Percentiles rank a stretch among this genome's conserved stretches.
Evolutionary conservation across 1,140 invertebrate genomes (phyloP).

Genomic region (Drosophila bipectinata): DNA sequence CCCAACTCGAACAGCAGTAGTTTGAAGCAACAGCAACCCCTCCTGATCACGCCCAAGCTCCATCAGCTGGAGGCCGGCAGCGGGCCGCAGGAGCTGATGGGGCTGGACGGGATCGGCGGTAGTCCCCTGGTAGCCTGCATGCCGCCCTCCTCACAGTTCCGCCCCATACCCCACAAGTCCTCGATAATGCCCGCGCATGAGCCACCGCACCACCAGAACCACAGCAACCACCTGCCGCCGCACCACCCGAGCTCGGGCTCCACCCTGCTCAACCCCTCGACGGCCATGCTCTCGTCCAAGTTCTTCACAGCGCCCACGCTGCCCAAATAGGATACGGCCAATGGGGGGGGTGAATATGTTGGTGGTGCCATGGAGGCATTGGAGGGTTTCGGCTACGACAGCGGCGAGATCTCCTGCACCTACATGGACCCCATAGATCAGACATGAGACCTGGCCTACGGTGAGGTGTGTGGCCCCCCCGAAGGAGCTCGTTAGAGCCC

Average conservation of each 20-base stretch:
- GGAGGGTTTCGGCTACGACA: slow-evolving; percentile 76
- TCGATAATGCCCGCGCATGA: slow-evolving; percentile 70
- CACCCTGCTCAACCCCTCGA: slow-evolving; percentile 73
- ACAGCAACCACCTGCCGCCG: slow-evolving; percentile 32
- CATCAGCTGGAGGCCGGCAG: slow-evolving; percentile 67
- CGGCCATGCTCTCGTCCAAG: slow-evolving; percentile 80
- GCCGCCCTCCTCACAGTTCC: slow-evolving; percentile 83
- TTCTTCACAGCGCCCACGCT: slow-evolving; percentile 82
- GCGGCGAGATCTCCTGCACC: slow-evolving; percentile 81
- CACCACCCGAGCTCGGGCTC: slow-evolving; percentile 20
- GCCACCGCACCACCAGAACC: slow-evolving; percentile 48
- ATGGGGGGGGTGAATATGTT: slow-evolving; percentile 77
- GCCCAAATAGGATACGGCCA: slow-evolving; percentile 84
- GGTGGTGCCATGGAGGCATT: slow-evolving; percentile 44
- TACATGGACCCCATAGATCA: slow-evolving; percentile 83
- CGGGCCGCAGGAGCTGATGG: slow-evolving; percentile 68
- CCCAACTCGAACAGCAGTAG: slow-evolving; percentile 63
- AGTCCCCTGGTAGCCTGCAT: slow-evolving; percentile 81
- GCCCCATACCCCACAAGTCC: slow-evolving; percentile 83
- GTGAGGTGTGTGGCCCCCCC: slow-evolving; percentile 72
- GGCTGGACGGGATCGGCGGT: slow-evolving; percentile 69
- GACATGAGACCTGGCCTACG: slow-evolving; percentile 79
- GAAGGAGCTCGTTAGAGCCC: slow-evolving; percentile 62
- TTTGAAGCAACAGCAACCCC: slow-evolving; percentile 78
- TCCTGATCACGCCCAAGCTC: slow-evolving; percentile 79